These are phyloP conservation scores for Acropternis orthonyx DNA, from an alignment of 2,797 vertebrate species.

Conservation along the genomic window DNA sequence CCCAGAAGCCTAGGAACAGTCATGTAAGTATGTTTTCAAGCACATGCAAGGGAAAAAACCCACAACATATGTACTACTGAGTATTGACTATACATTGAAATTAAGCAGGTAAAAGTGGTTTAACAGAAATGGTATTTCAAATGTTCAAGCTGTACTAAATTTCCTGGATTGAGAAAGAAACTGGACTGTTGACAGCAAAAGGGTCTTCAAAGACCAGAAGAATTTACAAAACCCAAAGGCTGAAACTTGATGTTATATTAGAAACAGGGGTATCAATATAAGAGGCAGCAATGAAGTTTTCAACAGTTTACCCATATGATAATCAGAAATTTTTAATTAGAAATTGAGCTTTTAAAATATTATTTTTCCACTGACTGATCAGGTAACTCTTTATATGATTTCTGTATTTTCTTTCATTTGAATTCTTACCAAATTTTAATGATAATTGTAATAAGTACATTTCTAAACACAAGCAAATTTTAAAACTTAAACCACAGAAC, in stretches of 20 bases:
- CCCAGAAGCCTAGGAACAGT: neutral
- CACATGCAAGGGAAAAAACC: neutral
- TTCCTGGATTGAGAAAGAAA: neutral
- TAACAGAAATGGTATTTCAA: neutral
- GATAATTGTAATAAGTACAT: neutral
- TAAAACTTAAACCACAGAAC: neutral
- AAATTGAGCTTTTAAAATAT: neutral
- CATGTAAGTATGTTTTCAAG: neutral
- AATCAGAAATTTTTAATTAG: neutral
- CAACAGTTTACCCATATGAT: neutral
- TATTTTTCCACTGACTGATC: neutral
- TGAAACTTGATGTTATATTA: neutral
- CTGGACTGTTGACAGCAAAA: neutral
- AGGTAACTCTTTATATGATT: neutral
- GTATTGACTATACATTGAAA: neutral
- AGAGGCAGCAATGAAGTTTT: neutral
- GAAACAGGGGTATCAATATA: neutral
- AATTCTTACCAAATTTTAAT: neutral
- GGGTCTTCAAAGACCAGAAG: neutral
- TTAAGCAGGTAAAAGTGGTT: neutral
- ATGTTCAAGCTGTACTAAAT: neutral
- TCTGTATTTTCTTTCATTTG: neutral
- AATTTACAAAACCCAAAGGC: neutral
- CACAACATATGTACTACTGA: neutral
- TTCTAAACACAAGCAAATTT: neutral